Base-by-base conservation (phyloP, 2,888 invertebrate species). In the Cataglyphis altisquamis region DNA sequence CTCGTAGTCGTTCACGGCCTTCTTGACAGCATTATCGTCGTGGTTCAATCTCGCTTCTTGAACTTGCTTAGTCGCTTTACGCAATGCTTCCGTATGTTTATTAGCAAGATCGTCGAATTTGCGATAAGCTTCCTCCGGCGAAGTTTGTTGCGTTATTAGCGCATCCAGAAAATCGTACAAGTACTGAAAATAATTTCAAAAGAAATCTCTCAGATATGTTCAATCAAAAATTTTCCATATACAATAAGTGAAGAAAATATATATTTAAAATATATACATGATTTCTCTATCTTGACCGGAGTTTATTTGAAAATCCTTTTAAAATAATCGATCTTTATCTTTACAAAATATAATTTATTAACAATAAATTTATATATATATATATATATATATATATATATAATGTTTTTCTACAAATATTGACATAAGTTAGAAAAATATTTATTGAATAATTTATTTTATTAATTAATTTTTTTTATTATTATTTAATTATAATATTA, bases 81-180 rank as follows among this genome's bases (percentile, higher is more conserved):
- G 96, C 70, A 99, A 95, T 75, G 97, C 97, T 92, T 99, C 99
- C 0, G 98, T 98, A 92, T 99, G 97, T 91, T 98, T 97, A 36
- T 98, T 98, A 1, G 98, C 98, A 90, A 99, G 97, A 86, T 98
- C 98, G 93, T 99, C 99, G 89, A 99, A 97, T 94, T 99, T 99
- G 92, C 98, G 97, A 93, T 98, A 98, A 0, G 99, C 99, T 93
- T 99, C 98, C 91, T 98, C 98, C 0, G 98, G 98, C 0, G 99
- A 98, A 1, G 99, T 99, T 95, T 99, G 99, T 91, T 99, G 98
- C 0, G 98, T 99, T 91, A 99, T 99, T 67, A 99, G 96, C 0
- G 99, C 99, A 94, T 99, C 99, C 93, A 99, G 95, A 92, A 99
- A 98, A 93, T 99, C 99, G 93, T 98, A 99, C 66, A 99, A 95